Evolutionary conservation across 2,888 invertebrate species (phyloP), one percentile per base, ranked within the genome.

Genomic region (Aspidiotus rigidus): DNA sequence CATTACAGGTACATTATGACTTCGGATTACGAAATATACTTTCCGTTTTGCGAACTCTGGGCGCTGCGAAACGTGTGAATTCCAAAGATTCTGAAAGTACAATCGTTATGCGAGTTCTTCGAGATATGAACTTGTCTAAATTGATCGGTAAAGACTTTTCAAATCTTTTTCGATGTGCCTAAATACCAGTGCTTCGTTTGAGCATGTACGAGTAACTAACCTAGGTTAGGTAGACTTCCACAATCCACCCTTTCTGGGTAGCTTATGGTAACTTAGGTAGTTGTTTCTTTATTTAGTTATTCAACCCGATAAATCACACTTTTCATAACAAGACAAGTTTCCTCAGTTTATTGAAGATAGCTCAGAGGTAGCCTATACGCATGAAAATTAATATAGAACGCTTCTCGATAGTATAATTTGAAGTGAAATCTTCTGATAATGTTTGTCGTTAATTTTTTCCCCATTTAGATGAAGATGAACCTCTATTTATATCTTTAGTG

Each of bases 101-200:
- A 13, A 96, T 94, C 73, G 96, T 97, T 13, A 97, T 97, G 96
- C 82, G 95, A 75, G 95, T 96, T 11, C 80, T 97, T n/a, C 82
- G 96, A 73, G 96, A 97, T 77, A 97, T 97, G 97, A 97, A 97
- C 81, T 82, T 97, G 16, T 96, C 96, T 6, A 97, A 97, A 79
- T 81, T 97, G 64, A 96, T 95, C 74, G 82, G 82, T 80, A 74
- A 42, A 17, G 44, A 28, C 42, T 9, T 53, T 5, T 28, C 28
- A 28, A 28, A 16, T 40, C 8, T 59, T 54, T 0, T 9, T 66
- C 62, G 10, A 9, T 56, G 16, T 15, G 11, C 11, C 7, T 42
- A 28, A 15, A 40, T 41, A 54, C 28, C 5, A 5, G 28, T 28
- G 28, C 28, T 28, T 28, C 5, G 28, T 28, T 28, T 5, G 5